Evolutionary conservation across 1,140 invertebrate genomes (phyloP).

Genomic region (Ridgeia piscesae): DNA sequence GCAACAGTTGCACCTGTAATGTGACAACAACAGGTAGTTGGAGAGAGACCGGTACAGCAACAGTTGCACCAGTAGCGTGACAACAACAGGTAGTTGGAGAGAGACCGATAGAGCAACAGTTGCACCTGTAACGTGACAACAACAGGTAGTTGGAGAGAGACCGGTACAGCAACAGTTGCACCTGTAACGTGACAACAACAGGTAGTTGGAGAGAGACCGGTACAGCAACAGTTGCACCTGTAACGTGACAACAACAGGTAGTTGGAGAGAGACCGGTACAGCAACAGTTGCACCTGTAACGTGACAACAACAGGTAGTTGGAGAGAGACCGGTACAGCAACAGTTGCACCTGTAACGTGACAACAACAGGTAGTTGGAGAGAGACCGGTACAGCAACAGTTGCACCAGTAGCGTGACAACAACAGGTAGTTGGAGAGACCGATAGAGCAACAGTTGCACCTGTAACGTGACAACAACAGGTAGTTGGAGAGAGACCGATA

Average conservation of each 20-base stretch:
- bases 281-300: not conserved
- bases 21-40: too few relatives aligned
- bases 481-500: not conserved
- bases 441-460: not conserved
- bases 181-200: constrained; percentile 63
- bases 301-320: constrained; percentile 58
- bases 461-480: not conserved
- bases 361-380: not conserved
- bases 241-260: too few relatives aligned
- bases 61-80: too few relatives aligned
- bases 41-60: too few relatives aligned
- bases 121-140: constrained; percentile 52
- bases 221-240: constrained; percentile 62
- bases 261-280: not conserved
- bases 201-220: constrained; percentile 63
- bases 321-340: constrained; percentile 57
- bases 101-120: too few relatives aligned
- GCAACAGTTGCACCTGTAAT: constrained; percentile 59
- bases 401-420: not conserved
- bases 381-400: not conserved
- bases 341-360: not conserved
- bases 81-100: too few relatives aligned
- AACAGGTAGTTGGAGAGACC: not conserved
- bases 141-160: constrained; percentile 65
- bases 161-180: constrained; percentile 61